phyloP scores from a whole-genome alignment of 2,888 invertebrate species.

The Rhaphigaster nebulosa region DNA sequence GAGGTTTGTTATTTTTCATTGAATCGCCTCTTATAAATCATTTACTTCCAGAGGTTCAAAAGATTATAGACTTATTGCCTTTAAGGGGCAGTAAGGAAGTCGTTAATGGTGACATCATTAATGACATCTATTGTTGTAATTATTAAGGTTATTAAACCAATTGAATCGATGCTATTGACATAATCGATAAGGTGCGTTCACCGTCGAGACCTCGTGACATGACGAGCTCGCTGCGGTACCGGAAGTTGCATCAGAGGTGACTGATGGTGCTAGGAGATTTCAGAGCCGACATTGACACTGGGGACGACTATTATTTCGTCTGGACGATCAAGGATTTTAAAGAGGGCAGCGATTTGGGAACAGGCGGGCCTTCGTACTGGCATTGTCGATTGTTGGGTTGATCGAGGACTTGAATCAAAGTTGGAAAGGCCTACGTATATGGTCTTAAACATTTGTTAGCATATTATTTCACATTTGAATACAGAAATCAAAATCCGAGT shows the following conservation, averaged over 20 bases:
- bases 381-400: not conserved
- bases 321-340: not conserved
- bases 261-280: not conserved
- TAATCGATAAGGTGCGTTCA: not conserved
- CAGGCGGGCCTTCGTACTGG: not conserved
- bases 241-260: constrained; percentile 32
- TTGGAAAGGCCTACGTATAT: not conserved
- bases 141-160: constrained; percentile 9
- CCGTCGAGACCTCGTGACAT: not conserved
- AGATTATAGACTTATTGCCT: not conserved
- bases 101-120: not conserved
- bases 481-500: too few species aligned
- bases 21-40: too few species aligned
- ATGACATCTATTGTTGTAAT: not conserved
- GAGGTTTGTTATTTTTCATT: too few species aligned
- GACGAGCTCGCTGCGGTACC: not conserved
- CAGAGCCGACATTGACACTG: not conserved
- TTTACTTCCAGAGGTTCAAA: not conserved
- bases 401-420: not conserved
- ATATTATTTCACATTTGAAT: too few species aligned
- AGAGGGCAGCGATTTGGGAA: not conserved
- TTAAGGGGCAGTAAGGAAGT: not conserved
- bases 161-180: not conserved
- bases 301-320: constrained; percentile 10
- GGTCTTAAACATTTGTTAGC: not conserved